These are phyloP conservation scores for Pollenia angustigena DNA, from an alignment of 2,888 invertebrate genomes.

Conservation along the genomic window DNA sequence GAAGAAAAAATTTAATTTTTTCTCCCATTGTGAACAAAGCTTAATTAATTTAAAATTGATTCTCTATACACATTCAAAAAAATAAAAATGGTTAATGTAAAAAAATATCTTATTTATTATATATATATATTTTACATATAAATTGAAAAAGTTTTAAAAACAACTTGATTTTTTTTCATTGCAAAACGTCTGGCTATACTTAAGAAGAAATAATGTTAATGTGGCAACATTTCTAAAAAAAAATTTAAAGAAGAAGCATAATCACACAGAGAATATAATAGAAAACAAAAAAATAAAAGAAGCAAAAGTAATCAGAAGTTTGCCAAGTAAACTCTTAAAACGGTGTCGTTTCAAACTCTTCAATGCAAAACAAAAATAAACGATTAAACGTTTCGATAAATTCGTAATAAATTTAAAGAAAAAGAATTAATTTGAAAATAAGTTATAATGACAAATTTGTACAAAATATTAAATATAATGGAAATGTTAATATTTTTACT, in stretches of 20 bases:
- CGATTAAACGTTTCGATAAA: constrained; percentile 31
- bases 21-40: too few relatives aligned
- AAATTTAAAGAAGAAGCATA: constrained; percentile 33
- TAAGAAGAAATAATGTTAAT: neutral
- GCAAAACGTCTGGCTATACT: neutral
- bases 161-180: neutral
- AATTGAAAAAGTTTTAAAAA: neutral
- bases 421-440: neutral
- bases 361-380: constrained; percentile 53
- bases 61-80: too few relatives aligned
- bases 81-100: too few relatives aligned
- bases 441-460: constrained; percentile 27
- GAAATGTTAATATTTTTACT: constrained; percentile 40
- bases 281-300: constrained; percentile 71
- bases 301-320: constrained; percentile 72
- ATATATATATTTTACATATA: too few relatives aligned
- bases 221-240: constrained; percentile 13
- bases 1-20: too few relatives aligned
- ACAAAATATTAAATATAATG: constrained; percentile 16
- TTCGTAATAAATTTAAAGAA: constrained; percentile 7
- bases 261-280: constrained; percentile 67
- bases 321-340: constrained; percentile 68
- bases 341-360: constrained; percentile 63
- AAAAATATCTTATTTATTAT: too few relatives aligned
- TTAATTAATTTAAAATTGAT: too few relatives aligned